These are phyloP conservation scores for Teinopalpus imperialis DNA, from an alignment of 2,888 invertebrate species.

Conservation along the genomic window DNA sequence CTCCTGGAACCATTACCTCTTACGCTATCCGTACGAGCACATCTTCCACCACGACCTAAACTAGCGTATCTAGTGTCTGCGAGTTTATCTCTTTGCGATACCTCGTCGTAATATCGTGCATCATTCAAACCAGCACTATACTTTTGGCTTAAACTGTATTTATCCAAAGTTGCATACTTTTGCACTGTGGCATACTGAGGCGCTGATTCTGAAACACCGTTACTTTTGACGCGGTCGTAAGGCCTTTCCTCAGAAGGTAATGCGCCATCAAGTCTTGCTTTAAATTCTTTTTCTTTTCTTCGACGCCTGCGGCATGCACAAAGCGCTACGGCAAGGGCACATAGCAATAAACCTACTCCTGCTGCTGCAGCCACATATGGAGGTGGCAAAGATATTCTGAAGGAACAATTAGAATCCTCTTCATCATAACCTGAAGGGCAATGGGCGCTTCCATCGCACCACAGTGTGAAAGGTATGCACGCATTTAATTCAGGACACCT, in stretches of 20 bases:
- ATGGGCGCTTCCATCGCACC: slow-evolving; percentile 91
- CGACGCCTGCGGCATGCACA: slow-evolving; percentile 83
- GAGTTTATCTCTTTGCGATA: slow-evolving; percentile 76
- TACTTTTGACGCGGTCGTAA: slow-evolving; percentile 81
- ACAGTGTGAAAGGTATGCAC: slow-evolving; percentile 88
- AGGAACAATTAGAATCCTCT: slow-evolving; percentile 88
- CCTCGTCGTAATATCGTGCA: slow-evolving; percentile 77
- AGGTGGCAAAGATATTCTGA: slow-evolving; percentile 85
- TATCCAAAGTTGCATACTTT: slow-evolving; percentile 79
- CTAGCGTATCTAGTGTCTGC: slow-evolving; percentile 77
- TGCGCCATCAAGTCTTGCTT: slow-evolving; percentile 82
- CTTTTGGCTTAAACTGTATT: slow-evolving; percentile 78
- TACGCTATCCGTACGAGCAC: slow-evolving; percentile 61
- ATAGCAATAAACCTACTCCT: slow-evolving; percentile 83
- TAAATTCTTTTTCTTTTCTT: slow-evolving; percentile 82
- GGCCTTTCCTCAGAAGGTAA: slow-evolving; percentile 82
- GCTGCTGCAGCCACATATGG: slow-evolving; percentile 85
- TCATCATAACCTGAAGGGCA: slow-evolving; percentile 93
- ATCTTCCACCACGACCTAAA: slow-evolving; percentile 68
- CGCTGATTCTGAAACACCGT: slow-evolving; percentile 66
- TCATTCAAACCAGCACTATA: slow-evolving; percentile 78
- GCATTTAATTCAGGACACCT: slow-evolving; percentile 92
- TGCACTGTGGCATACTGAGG: slow-evolving; percentile 76
- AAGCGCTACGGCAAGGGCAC: slow-evolving; percentile 80
- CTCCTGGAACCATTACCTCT: slow-evolving; percentile 68